phyloP scores from a whole-genome alignment of 2,797 vertebrate species.

The Micropoecilia bifurca region DNA sequence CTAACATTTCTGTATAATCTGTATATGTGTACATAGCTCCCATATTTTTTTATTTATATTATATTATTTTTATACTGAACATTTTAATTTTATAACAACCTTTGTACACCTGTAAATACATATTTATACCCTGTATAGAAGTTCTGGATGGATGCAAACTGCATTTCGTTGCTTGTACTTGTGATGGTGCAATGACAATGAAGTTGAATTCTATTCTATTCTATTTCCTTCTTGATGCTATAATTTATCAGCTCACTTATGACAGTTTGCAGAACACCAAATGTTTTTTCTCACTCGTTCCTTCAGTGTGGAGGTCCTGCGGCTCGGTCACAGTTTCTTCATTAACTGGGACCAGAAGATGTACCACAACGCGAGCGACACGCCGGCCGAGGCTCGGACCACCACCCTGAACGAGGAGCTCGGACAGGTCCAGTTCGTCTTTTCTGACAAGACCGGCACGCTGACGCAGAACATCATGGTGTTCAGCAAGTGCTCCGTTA shows the following conservation, averaged over 20 bases:
- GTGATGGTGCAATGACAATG: too few species aligned
- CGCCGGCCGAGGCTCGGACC: constrained; percentile 88
- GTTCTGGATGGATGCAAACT: too few species aligned
- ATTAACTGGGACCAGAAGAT: constrained; percentile 96
- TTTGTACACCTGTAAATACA: too few species aligned
- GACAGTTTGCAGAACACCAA: background rate
- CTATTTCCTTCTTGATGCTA: background rate
- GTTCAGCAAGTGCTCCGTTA: constrained; percentile 93
- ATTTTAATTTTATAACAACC: too few species aligned
- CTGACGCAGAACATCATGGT: constrained; percentile 97
- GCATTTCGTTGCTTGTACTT: too few species aligned
- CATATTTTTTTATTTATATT: too few species aligned
- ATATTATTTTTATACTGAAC: too few species aligned
- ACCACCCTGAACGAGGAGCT: constrained; percentile 94
- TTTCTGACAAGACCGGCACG: constrained; percentile 93
- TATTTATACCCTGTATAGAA: too few species aligned
- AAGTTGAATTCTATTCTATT: too few species aligned
- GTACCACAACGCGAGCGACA: constrained; percentile 82
- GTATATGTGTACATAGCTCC: too few species aligned
- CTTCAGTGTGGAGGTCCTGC: constrained; percentile 90
- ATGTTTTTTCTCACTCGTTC: background rate
- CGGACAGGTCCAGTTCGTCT: constrained; percentile 93
- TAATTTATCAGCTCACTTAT: background rate
- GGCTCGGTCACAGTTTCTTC: constrained; percentile 93
- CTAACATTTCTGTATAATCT: too few species aligned